A percentile compares a stretch with the other conserved stretches of the same genome.
Evolutionary conservation across 2,113 vertebrate species (phyloP).

Genomic region (Anguilla rostrata): DNA sequence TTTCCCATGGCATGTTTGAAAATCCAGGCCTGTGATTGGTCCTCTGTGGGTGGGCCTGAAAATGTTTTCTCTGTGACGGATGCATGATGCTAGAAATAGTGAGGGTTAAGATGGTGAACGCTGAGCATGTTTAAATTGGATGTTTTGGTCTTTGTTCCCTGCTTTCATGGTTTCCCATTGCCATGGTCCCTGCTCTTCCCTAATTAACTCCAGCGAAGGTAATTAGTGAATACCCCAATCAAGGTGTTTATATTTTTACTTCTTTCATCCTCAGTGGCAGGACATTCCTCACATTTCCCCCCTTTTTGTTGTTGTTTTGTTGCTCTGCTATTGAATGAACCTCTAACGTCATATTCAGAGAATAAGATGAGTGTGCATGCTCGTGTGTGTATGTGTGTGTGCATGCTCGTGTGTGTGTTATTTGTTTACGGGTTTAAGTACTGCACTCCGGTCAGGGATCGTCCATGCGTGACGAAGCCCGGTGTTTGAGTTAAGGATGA

Average conservation of each 20-base stretch:
- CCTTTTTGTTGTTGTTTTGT: neutral
- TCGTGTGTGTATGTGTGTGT: neutral
- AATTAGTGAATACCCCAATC: conserved; percentile 21
- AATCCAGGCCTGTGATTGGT: too few relatives aligned
- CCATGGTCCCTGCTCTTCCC: neutral
- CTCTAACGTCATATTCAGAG: neutral
- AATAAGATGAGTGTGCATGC: neutral
- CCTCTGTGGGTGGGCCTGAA: too few relatives aligned
- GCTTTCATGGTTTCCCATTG: neutral
- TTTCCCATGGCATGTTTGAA: too few relatives aligned
- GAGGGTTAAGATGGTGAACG: too few relatives aligned
- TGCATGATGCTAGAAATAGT: too few relatives aligned
- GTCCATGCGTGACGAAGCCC: neutral
- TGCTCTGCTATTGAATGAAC: neutral
- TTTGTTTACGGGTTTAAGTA: conserved; percentile 48
- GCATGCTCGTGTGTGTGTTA: neutral
- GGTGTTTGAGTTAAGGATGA: neutral
- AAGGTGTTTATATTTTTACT: neutral
- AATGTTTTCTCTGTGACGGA: too few relatives aligned
- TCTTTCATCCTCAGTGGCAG: neutral
- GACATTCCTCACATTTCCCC: conserved; percentile 15
- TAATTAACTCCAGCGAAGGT: conserved; percentile 11
- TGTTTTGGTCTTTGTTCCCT: neutral
- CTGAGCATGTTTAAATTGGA: neutral
- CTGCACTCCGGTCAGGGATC: neutral